Evolutionary conservation across 2,888 invertebrate genomes (phyloP), one percentile per base, ranked within the genome.

Genomic region (Acleris cristana): DNA sequence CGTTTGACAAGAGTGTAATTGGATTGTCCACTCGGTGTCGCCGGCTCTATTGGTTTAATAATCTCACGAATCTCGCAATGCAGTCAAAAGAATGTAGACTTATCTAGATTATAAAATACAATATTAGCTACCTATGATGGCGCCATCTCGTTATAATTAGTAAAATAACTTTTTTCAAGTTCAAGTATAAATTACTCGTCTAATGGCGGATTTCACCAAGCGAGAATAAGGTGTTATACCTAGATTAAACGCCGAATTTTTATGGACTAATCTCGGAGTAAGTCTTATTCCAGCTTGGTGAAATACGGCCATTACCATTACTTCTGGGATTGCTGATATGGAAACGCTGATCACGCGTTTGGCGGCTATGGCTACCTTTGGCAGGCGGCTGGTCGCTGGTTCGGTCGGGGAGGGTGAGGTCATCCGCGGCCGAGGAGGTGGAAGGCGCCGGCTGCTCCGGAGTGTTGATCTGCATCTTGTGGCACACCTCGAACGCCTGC

Each of bases 401-500:
- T 44, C 79, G 75, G 40, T 79, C 82, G 16, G 77, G 74, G 51
- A 81, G 80, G 0, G 73, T 76, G 0, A 80, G 80, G 6, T 85
- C 84, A 34, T 88, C 87, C 1, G 79, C 81, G 2, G 85, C 89
- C 0, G 90, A 88, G 0, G 90, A 90, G 0, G 91, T 89, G 21
- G 90, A 90, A 0, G 90, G 82, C 0, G 79, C 88, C 0, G 87
- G 86, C 53, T 89, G 83, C 3, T 85, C 88, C 0, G 91, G 87
- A 4, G 89, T 82, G 77, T 95, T 95, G 80, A 95, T 94, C 81
- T 96, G 96, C 91, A 97, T 94, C 93, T 99, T 98, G 95, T 99
- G 99, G 94, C 99, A 99, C 87, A 99, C 99, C 93, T 99, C 99
- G 92, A 99, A 99, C 48, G 99, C 99, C 93, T 99, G 99, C 56